A percentile compares a stretch with the other conserved stretches of the same genome.
Conservation (phyloP, 2,113 vertebrate genomes). For the Hystrix cristata region DNA sequence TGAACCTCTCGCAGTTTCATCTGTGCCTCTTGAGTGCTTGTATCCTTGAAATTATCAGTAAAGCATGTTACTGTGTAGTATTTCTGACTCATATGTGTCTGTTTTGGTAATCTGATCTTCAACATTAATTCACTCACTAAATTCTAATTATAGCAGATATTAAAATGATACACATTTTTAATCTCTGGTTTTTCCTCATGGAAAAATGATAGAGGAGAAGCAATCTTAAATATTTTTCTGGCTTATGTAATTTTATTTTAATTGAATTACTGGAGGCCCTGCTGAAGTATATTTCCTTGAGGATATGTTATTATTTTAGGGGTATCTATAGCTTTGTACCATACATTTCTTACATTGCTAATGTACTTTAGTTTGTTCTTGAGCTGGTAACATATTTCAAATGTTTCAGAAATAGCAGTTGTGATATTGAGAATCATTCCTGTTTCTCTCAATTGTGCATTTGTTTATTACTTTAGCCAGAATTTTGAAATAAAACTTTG, state of each 20-base stretch:
- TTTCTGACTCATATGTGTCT: slow-evolving; percentile 41
- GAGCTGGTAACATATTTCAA: slow-evolving; percentile 31
- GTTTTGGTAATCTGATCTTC: slow-evolving; percentile 36
- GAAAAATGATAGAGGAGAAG: neutral
- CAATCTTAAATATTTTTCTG: slow-evolving; percentile 54
- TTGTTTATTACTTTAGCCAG: slow-evolving; percentile 34
- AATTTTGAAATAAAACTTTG: slow-evolving; percentile 60
- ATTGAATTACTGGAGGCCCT: slow-evolving; percentile 21
- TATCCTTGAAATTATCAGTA: slow-evolving; percentile 30
- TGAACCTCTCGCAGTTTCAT: neutral
- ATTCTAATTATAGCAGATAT: slow-evolving; percentile 54
- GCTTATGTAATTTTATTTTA: slow-evolving; percentile 63
- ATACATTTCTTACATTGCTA: neutral
- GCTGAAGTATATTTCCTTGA: slow-evolving; percentile 45
- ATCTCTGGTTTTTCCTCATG: neutral
- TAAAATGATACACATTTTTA: slow-evolving; percentile 58
- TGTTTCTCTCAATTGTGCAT: slow-evolving; percentile 34
- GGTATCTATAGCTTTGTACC: neutral
- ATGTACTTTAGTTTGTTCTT: slow-evolving; percentile 49
- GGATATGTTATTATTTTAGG: neutral
- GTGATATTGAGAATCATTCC: slow-evolving; percentile 44
- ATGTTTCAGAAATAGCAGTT: slow-evolving; percentile 40
- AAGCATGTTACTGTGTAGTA: neutral
- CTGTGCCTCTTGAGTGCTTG: neutral
- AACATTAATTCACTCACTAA: slow-evolving; percentile 46